Conservation (phyloP, 2,797 vertebrate species). For the Onychomys arenicola region DNA sequence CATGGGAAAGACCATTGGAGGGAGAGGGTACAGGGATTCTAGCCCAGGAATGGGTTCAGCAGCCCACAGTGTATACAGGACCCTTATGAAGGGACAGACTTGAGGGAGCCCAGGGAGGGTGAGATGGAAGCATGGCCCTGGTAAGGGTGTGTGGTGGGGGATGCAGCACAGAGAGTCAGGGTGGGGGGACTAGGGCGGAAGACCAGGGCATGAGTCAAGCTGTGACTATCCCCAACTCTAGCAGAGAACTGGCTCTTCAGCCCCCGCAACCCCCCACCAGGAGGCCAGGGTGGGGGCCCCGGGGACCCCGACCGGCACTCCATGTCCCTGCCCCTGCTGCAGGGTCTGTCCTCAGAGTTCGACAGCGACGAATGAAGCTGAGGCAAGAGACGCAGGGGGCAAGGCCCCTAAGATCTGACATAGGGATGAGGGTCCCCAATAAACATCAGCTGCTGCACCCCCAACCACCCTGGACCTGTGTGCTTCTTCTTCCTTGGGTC, state of each 20-base stretch:
- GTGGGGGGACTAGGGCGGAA: slow-evolving; percentile 67
- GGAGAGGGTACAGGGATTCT: neutral
- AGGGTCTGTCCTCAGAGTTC: slow-evolving; percentile 79
- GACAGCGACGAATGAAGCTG: slow-evolving; percentile 82
- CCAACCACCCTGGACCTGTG: slow-evolving; percentile 48
- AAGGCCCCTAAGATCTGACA: slow-evolving; percentile 66
- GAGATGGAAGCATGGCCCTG: slow-evolving; percentile 4
- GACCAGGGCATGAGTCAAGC: slow-evolving; percentile 74
- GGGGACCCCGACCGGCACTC: slow-evolving; percentile 81
- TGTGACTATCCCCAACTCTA: slow-evolving; percentile 76
- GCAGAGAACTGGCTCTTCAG: slow-evolving; percentile 86
- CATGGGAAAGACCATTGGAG: slow-evolving; percentile 9
- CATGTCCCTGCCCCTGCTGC: slow-evolving; percentile 86
- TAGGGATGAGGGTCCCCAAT: slow-evolving; percentile 78
- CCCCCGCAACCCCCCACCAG: slow-evolving; percentile 72
- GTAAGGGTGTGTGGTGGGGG: neutral
- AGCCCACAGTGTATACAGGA: neutral
- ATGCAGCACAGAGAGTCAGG: slow-evolving; percentile 14
- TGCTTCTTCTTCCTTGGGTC: slow-evolving; percentile 63
- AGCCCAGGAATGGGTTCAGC: slow-evolving; percentile 22
- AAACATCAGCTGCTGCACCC: slow-evolving; percentile 81
- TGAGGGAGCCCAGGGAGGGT: slow-evolving; percentile 29
- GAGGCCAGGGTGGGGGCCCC: slow-evolving; percentile 75
- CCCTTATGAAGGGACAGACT: neutral
- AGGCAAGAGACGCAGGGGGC: slow-evolving; percentile 64